Evolutionary conservation across 2,888 invertebrate species (phyloP).

Genomic region (Tachystola acroxantha): DNA sequence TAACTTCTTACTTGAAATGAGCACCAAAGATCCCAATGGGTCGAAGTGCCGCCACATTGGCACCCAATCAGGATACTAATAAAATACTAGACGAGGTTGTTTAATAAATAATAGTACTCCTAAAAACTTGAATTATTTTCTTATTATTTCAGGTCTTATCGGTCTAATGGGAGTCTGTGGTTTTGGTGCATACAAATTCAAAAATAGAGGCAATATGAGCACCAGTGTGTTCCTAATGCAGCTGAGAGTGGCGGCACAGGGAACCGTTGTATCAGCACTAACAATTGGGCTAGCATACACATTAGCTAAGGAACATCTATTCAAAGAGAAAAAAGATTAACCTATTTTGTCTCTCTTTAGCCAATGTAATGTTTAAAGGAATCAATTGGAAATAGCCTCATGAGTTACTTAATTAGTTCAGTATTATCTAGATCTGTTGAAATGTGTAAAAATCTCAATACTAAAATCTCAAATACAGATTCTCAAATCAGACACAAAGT

Average conservation of each 20-base stretch:
- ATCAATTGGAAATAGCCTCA: background rate
- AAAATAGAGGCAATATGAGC: constrained; percentile 85
- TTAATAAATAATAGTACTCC: no score
- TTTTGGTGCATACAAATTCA: constrained; percentile 87
- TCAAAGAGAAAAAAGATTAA: constrained; percentile 45
- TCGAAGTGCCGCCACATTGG: no score
- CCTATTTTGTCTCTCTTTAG: constrained; percentile 5
- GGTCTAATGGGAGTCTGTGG: constrained; percentile 82
- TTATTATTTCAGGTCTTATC: constrained; percentile 80
- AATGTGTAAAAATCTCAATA: background rate
- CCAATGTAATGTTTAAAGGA: constrained; percentile 3
- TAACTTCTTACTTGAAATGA: no score
- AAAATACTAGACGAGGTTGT: no score
- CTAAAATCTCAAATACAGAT: constrained; percentile 1
- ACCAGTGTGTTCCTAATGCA: constrained; percentile 91
- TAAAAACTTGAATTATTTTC: no score
- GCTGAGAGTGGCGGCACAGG: constrained; percentile 90
- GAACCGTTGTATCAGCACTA: constrained; percentile 87
- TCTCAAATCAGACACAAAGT: background rate
- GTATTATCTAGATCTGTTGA: background rate
- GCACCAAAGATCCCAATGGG: no score
- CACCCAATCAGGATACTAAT: no score
- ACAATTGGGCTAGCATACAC: constrained; percentile 84
- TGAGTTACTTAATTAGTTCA: background rate
- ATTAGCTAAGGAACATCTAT: constrained; percentile 77